These are phyloP conservation scores for Clarias gariepinus DNA, from an alignment of 2,113 vertebrate species.

Conservation along the genomic window DNA sequence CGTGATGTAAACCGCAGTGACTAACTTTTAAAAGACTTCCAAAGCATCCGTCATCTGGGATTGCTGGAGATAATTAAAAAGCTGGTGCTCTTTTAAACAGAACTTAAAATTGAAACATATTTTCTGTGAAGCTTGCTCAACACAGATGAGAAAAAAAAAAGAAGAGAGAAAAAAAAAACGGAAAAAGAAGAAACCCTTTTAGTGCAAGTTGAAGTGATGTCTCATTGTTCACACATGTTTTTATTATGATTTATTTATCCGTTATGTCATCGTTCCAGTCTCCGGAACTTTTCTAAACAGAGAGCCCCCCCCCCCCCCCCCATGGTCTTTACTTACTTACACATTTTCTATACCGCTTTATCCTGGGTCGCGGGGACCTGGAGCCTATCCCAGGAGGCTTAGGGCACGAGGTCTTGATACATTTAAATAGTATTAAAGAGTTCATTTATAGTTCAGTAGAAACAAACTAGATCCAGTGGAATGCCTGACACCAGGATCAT, in stretches of 20 bases:
- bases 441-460: constrained; percentile 32
- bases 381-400: too few species aligned
- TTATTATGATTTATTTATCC: not conserved
- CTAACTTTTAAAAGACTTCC: not conserved
- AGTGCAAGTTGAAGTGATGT: not conserved
- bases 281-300: not conserved
- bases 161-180: too few species aligned
- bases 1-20: not conserved
- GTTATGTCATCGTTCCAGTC: constrained; percentile 7
- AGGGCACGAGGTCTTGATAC: not conserved
- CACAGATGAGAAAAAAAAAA: not conserved
- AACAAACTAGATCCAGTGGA: constrained; percentile 17
- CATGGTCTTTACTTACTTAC: too few species aligned
- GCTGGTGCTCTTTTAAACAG: not conserved
- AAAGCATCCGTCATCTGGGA: not conserved
- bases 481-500: not conserved
- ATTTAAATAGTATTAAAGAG: constrained; percentile 15
- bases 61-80: constrained; percentile 3
- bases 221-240: not conserved
- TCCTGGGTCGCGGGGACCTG: too few species aligned
- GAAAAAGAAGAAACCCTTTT: not conserved
- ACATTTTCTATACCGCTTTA: too few species aligned
- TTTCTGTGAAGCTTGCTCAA: not conserved
- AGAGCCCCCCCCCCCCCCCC: not conserved
- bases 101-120: not conserved